These are phyloP conservation scores for Colius striatus DNA, from an alignment of 2,113 vertebrate species.

Conservation along the genomic window DNA sequence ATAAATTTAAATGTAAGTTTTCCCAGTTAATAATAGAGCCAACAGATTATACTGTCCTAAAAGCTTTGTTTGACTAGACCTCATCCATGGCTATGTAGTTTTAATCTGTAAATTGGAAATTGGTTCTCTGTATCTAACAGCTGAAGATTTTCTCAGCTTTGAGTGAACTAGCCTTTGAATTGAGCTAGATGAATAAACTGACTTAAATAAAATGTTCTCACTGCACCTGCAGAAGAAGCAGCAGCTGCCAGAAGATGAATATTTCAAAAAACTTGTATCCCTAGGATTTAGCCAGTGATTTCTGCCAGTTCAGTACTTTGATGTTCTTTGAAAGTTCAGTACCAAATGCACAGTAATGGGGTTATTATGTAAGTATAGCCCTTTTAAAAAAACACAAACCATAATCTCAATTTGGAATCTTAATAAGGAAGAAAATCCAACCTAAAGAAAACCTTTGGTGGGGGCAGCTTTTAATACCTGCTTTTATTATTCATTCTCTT, in stretches of 20 bases:
- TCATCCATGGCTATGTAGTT: background rate
- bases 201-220: slow-evolving; percentile 9
- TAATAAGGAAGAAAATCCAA: slow-evolving; percentile 21
- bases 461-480: background rate
- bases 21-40: background rate
- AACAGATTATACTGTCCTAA: background rate
- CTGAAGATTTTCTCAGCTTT: slow-evolving; percentile 38
- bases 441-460: background rate
- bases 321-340: slow-evolving; percentile 48
- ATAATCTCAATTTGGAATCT: background rate
- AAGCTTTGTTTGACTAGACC: background rate
- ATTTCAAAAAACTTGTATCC: slow-evolving; percentile 33
- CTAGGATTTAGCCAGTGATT: background rate
- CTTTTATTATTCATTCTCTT: background rate
- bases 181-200: slow-evolving; percentile 43
- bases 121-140: slow-evolving; percentile 34
- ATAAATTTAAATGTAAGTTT: background rate
- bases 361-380: background rate
- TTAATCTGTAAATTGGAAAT: slow-evolving; percentile 13
- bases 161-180: slow-evolving; percentile 53
- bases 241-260: slow-evolving; percentile 60
- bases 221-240: slow-evolving; percentile 65
- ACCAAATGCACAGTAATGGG: background rate
- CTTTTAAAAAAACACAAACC: background rate
- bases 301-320: slow-evolving; percentile 38